Conservation (phyloP, 2,797 vertebrate genomes). For the Molossus alvarezi region DNA sequence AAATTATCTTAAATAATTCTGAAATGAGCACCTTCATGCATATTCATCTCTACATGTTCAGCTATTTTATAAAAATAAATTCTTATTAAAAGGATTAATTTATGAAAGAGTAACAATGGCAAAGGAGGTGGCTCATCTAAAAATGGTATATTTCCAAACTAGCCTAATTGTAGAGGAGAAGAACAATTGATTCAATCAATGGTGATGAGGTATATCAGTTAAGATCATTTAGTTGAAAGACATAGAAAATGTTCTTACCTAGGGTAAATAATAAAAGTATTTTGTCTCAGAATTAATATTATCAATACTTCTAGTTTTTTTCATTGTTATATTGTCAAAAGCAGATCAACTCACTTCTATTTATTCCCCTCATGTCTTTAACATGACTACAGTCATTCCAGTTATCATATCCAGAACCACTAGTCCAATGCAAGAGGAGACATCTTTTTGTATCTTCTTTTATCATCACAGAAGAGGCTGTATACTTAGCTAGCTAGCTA, state of each 20-base stretch:
- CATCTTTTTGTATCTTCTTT: neutral
- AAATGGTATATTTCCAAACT: neutral
- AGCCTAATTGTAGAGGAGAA: neutral
- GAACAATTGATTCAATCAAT: neutral
- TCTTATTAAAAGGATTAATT: conserved; percentile 19
- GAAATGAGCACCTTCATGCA: neutral
- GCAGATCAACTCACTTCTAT: neutral
- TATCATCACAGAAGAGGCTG: neutral
- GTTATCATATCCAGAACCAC: neutral
- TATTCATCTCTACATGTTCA: neutral
- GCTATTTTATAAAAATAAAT: conserved; percentile 60
- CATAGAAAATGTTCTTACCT: conserved; percentile 11
- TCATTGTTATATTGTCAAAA: neutral
- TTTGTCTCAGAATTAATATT: neutral
- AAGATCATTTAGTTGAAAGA: conserved; percentile 24
- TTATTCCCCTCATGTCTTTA: neutral
- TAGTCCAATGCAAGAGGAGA: neutral
- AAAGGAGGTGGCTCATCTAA: neutral
- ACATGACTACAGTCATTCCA: neutral
- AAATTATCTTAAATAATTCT: conserved; percentile 41
- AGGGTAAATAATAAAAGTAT: neutral
- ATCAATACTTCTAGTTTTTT: neutral
- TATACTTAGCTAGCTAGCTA: neutral
- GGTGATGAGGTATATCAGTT: neutral
- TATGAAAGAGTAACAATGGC: neutral